phyloP scores from a whole-genome alignment of 2,888 invertebrate species.

The Drosophila ezoana region DNA sequence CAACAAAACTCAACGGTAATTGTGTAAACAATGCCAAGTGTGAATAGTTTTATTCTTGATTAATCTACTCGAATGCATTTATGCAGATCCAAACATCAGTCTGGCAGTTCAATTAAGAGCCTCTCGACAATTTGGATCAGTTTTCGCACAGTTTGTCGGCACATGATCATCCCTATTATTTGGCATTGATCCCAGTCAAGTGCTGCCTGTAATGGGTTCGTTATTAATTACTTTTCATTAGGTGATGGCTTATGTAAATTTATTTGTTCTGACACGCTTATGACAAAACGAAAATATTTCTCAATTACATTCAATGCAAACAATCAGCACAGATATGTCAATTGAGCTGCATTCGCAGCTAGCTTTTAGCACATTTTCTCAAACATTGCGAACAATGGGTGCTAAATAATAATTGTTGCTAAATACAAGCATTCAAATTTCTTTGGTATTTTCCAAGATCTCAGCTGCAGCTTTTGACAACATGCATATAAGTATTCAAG shows the following conservation, averaged over 20 bases:
- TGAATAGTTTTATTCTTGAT: constrained; percentile 33
- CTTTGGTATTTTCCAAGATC: neutral
- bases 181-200: constrained; percentile 48
- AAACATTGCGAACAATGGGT: constrained; percentile 21
- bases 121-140: constrained; percentile 52
- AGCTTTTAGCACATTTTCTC: constrained; percentile 13
- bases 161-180: constrained; percentile 43
- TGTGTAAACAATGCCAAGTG: constrained; percentile 29
- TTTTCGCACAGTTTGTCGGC: constrained; percentile 23
- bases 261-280: constrained; percentile 56
- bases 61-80: constrained; percentile 35
- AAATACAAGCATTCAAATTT: constrained; percentile 21
- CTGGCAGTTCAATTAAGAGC: constrained; percentile 51
- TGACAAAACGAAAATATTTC: constrained; percentile 15
- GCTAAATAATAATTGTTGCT: constrained; percentile 36
- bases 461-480: neutral
- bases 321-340: constrained; percentile 44
- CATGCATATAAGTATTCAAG: too few relatives aligned
- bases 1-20: constrained; percentile 23
- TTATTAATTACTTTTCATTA: constrained; percentile 60
- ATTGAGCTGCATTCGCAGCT: constrained; percentile 50
- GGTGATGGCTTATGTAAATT: constrained; percentile 66
- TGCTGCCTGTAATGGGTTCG: neutral
- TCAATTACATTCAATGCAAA: constrained; percentile 47
- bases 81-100: constrained; percentile 16